A percentile compares a stretch with the other conserved stretches of the same genome.
These are phyloP conservation scores for Myiozetetes cayanensis DNA, from an alignment of 2,113 vertebrate species.

Conservation along the genomic window DNA sequence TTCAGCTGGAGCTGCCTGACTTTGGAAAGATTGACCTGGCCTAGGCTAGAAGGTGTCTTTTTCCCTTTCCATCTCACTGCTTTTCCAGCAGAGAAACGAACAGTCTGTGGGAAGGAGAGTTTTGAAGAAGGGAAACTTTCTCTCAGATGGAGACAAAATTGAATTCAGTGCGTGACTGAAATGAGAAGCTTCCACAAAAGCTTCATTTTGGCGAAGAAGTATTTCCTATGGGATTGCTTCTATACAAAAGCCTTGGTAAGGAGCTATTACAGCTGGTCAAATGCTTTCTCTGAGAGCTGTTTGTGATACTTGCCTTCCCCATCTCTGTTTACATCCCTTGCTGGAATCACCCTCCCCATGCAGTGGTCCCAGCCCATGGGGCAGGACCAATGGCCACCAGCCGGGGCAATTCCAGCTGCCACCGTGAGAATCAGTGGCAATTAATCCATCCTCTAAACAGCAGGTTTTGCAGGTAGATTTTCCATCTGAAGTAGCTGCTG, in stretches of 20 bases:
- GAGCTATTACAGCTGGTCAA: constrained; percentile 5
- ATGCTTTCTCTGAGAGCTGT: neutral
- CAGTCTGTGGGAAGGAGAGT: neutral
- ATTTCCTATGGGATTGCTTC: constrained; percentile 4
- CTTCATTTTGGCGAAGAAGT: constrained; percentile 13
- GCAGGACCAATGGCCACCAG: neutral
- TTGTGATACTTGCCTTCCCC: neutral
- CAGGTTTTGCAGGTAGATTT: constrained; percentile 47
- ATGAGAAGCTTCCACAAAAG: constrained; percentile 27
- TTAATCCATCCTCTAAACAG: neutral
- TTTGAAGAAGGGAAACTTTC: neutral
- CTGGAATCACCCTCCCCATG: accelerated
- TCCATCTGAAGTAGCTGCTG: constrained; percentile 24
- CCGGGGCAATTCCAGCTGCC: neutral
- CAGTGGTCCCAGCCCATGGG: neutral
- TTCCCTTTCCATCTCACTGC: neutral
- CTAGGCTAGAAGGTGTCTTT: neutral
- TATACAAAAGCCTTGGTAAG: neutral
- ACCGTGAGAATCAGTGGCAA: neutral
- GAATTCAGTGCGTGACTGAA: constrained; percentile 14
- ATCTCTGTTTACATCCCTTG: accelerated
- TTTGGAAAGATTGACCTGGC: neutral
- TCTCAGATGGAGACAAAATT: constrained; percentile 20
- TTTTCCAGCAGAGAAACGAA: neutral
- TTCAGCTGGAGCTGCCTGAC: neutral